Conservation (phyloP, 2,113 vertebrate genomes). For the Furnarius figulus region DNA sequence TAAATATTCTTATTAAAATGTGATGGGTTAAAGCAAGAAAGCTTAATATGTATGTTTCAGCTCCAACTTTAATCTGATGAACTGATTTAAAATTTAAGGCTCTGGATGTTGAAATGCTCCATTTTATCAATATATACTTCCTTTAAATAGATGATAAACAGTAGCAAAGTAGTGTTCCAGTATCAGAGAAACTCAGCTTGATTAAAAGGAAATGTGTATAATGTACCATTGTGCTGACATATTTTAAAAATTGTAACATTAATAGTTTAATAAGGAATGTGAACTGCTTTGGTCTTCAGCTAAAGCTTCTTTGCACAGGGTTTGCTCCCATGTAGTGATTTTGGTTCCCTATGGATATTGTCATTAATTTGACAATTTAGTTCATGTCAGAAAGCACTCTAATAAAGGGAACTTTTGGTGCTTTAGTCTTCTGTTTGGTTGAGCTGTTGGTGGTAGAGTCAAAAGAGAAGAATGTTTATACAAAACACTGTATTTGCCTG, state of each 20-base stretch:
- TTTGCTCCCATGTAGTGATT: background rate
- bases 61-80: background rate
- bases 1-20: background rate
- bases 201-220: background rate
- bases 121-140: background rate
- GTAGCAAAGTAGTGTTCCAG: background rate
- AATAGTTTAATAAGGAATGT: background rate
- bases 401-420: background rate
- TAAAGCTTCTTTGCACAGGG: background rate
- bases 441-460: background rate
- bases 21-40: background rate
- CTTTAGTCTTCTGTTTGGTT: background rate
- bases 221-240: background rate
- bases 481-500: background rate
- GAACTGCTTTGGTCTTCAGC: background rate
- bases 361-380: background rate
- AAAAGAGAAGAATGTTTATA: background rate
- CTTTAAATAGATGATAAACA: background rate
- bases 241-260: background rate
- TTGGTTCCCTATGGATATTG: background rate
- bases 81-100: background rate
- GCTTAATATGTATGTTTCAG: background rate
- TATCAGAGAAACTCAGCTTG: background rate
- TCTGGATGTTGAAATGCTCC: background rate
- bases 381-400: background rate